Evolutionary conservation across 2,113 vertebrate genomes (phyloP), one percentile per base, ranked within the genome.

Genomic region (Lagopus muta): DNA sequence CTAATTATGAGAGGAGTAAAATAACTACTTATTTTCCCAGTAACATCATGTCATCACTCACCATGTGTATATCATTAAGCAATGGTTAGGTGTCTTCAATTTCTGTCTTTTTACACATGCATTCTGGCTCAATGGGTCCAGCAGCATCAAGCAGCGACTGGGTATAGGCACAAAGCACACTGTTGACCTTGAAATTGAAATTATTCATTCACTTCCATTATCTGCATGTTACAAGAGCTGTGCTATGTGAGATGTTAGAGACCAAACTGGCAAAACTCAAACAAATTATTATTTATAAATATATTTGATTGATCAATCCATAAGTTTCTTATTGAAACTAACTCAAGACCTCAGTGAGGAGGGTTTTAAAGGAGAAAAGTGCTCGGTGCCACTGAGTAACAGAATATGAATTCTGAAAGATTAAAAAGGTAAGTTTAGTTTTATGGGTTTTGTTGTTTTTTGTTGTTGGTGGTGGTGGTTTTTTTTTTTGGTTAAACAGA

Each of bases 1-100:
- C 87, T 89, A 89, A 79, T 96, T 90, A 91, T n/a, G 34, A 91
- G 60, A 82, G 28, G 15, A 85, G 62, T 79, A 42, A 62, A 89
- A 69, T 13, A 88, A 73, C 0, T 45, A 42, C 81, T 82, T 92
- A 48, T 73, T 91, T 85, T 93, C 62, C 58, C 60, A 90, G 66
- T 45, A 92, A 48, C 66, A 86, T 61, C 32, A 43, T 55, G 57
- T 70, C 79, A 70, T 73, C 86, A 60, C 36, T 48, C 57, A 65
- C 66, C 48, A 28, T 22, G 28, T 52, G 28, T 71, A 7, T 45
- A 11, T n/a, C 86, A 82, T 65, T 92, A 86, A 77, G 22, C 12
- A 55, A 45, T 32, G n/a, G 14, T 73, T 67, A 28, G 24, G 48
- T 67, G 86, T 81, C 52, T 55, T 32, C 38, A 6, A n/a, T 38